A percentile compares a stretch with the other conserved stretches of the same genome.
Evolutionary conservation across 2,113 vertebrate genomes (phyloP).

Genomic region (Loxodonta africana): DNA sequence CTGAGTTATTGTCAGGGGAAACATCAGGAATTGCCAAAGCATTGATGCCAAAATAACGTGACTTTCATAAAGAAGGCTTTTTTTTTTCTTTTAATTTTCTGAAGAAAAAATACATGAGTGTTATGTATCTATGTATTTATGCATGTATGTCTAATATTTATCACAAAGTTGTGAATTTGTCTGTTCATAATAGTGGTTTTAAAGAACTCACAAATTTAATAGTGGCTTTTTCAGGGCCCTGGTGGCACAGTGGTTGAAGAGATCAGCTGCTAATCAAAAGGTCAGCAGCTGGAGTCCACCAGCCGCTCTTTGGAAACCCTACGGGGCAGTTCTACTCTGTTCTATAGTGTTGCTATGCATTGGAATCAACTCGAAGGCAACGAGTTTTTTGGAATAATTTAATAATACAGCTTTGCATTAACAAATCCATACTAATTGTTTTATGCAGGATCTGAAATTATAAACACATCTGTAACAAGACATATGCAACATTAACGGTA

Average conservation of each 20-base stretch:
- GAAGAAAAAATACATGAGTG: constrained; percentile 22
- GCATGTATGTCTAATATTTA: not conserved
- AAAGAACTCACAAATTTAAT: constrained; percentile 24
- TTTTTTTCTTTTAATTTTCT: constrained; percentile 66
- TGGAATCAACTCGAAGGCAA: no score
- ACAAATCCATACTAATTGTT: not conserved
- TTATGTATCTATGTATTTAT: not conserved
- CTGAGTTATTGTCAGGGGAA: constrained; percentile 85
- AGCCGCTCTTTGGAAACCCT: no score
- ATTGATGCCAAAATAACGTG: constrained; percentile 76
- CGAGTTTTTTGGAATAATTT: constrained; percentile 24
- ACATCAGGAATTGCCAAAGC: constrained; percentile 79
- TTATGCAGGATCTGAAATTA: constrained; percentile 51
- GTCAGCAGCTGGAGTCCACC: no score
- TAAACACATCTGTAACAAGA: constrained; percentile 24
- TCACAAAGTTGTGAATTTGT: not conserved
- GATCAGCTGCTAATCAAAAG: no score
- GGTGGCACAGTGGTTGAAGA: no score
- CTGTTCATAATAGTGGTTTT: constrained; percentile 14
- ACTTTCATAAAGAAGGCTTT: constrained; percentile 76
- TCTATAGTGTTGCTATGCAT: no score
- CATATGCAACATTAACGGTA: constrained; percentile 12
- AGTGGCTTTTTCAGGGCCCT: not conserved
- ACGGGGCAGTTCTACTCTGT: no score
- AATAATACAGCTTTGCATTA: constrained; percentile 3